These are phyloP conservation scores for Tangara arthus DNA, from an alignment of 2,797 vertebrate species.

Conservation along the genomic window DNA sequence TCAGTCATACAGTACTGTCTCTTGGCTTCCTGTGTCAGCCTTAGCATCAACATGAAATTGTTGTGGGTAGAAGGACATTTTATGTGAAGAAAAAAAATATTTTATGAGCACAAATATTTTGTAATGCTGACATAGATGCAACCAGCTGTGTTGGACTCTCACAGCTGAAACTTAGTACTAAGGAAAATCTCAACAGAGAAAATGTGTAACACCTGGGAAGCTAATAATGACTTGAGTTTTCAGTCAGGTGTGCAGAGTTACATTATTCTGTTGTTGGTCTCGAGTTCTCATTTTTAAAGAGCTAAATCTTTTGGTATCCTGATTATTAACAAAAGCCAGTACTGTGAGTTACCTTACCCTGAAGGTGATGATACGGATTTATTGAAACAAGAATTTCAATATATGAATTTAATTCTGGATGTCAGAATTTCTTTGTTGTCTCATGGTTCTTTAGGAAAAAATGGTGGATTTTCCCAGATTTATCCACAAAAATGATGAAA, in stretches of 20 bases:
- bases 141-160: accelerated
- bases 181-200: not conserved
- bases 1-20: not conserved
- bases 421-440: not conserved
- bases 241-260: not conserved
- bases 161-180: not conserved
- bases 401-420: not conserved
- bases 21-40: not conserved
- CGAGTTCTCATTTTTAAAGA: not conserved
- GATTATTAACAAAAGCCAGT: not conserved
- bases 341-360: not conserved
- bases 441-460: not conserved
- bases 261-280: not conserved
- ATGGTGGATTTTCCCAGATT: not conserved
- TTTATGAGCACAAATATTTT: not conserved
- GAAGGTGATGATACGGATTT: not conserved
- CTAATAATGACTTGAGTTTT: not conserved
- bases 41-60: not conserved
- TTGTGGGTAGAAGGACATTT: not conserved
- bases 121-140: not conserved
- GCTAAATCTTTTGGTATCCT: not conserved
- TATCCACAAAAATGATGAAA: not conserved
- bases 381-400: not conserved
- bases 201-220: not conserved
- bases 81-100: not conserved